Conservation (phyloP, 2,888 invertebrate genomes). For the Rambutsinella grinnellia region DNA sequence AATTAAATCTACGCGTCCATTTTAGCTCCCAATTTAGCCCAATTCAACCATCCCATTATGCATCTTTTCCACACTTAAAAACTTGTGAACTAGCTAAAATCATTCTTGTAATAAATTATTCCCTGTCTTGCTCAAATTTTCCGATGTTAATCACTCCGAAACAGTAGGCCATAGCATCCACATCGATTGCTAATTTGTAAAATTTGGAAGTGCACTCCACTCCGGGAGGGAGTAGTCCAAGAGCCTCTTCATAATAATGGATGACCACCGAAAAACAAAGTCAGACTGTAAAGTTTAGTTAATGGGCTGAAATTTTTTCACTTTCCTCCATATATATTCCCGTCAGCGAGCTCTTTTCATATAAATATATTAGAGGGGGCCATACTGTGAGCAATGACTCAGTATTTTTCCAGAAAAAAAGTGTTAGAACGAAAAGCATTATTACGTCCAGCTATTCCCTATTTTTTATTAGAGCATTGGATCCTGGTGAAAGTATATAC, state of each 20-base stretch:
- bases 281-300: background rate
- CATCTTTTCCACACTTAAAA: background rate
- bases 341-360: background rate
- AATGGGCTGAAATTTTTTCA: slow-evolving; percentile 9
- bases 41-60: background rate
- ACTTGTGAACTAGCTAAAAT: background rate
- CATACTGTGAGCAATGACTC: background rate
- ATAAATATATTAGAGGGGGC: too few species aligned
- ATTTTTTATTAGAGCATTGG: background rate
- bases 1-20: background rate
- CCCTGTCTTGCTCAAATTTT: background rate
- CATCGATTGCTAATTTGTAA: slow-evolving; percentile 48
- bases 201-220: slow-evolving; percentile 24
- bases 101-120: background rate
- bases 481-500: background rate
- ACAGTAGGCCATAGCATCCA: background rate
- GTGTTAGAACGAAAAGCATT: slow-evolving; percentile 48
- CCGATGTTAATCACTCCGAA: background rate
- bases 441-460: slow-evolving; percentile 19
- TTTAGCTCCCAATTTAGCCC: background rate
- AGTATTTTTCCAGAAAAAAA: slow-evolving; percentile 22
- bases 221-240: background rate
- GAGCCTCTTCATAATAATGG: slow-evolving; percentile 7
- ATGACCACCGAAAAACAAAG: background rate
- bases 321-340: background rate